These are phyloP conservation scores for Scaptomyza flava DNA, from an alignment of 2,888 invertebrate species.

Conservation along the genomic window DNA sequence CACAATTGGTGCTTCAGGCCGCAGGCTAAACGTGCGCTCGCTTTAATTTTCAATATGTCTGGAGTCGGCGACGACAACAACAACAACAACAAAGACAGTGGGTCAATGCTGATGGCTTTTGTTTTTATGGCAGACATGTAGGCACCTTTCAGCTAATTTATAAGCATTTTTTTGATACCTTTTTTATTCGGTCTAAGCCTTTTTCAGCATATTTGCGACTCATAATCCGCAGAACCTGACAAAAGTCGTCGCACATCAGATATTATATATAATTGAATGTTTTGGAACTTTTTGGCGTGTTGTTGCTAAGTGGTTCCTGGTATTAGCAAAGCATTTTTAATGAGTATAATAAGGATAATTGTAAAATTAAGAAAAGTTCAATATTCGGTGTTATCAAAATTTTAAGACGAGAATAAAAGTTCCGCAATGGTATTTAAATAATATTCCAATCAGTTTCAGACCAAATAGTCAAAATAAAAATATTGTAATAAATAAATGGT, in stretches of 20 bases:
- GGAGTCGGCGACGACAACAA: constrained; percentile 35
- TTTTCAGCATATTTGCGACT: background rate
- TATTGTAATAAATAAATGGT: constrained; percentile 46
- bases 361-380: background rate
- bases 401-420: background rate
- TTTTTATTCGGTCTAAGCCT: constrained; percentile 1
- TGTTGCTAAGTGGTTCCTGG: constrained; percentile 19
- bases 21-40: constrained; percentile 74
- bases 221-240: constrained; percentile 25
- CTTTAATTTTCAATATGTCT: constrained; percentile 78
- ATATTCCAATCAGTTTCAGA: background rate
- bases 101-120: constrained; percentile 74
- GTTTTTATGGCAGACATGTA: constrained; percentile 80
- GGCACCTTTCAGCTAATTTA: constrained; percentile 77
- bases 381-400: background rate
- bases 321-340: constrained; percentile 13
- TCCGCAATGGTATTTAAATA: too few relatives aligned
- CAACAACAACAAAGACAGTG: constrained; percentile 46
- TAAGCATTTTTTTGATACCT: constrained; percentile 43
- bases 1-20: constrained; percentile 28
- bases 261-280: constrained; percentile 41
- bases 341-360: constrained; percentile 5
- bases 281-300: constrained; percentile 22
- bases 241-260: constrained; percentile 7
- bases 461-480: constrained; percentile 8